These are phyloP conservation scores for Drosophila lini DNA, from an alignment of 1,140 invertebrate genomes.

Conservation along the genomic window DNA sequence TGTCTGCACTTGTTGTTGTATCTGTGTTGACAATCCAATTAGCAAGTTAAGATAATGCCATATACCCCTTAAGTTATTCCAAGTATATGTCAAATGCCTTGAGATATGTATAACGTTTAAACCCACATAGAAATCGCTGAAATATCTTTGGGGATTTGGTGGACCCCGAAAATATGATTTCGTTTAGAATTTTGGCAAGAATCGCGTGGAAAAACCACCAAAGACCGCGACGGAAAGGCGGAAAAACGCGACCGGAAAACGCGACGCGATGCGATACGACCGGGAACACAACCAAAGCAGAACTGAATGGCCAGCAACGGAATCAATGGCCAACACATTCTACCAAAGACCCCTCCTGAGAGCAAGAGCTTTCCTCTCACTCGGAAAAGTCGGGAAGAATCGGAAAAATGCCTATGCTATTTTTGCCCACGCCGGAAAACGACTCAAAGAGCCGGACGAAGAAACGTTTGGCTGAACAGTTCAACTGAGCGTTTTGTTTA, in stretches of 20 bases:
- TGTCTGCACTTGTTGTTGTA: slow-evolving; percentile 33
- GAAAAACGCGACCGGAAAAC: slow-evolving; percentile 39
- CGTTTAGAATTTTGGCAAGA: slow-evolving; percentile 17
- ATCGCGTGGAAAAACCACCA: slow-evolving; percentile 22
- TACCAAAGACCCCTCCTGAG: slow-evolving; percentile 24
- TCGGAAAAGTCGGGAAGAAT: slow-evolving; percentile 52
- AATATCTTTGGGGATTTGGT: slow-evolving; percentile 21
- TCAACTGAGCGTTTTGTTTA: slow-evolving; percentile 32
- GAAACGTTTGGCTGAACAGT: slow-evolving; percentile 18
- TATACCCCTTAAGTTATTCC: slow-evolving; percentile 22
- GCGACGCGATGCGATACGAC: slow-evolving; percentile 52
- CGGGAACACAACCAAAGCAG: slow-evolving; percentile 73
- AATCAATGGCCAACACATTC: slow-evolving; percentile 43
- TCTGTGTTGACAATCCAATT: slow-evolving; percentile 78
- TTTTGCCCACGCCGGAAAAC: slow-evolving; percentile 51
- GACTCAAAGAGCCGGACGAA: slow-evolving; percentile 51
- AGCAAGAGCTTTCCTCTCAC: slow-evolving; percentile 49
- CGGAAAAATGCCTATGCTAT: slow-evolving; percentile 51
- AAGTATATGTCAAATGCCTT: slow-evolving; percentile 1
- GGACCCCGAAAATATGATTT: slow-evolving; percentile 6
- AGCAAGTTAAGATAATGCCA: slow-evolving; percentile 42
- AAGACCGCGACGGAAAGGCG: slow-evolving; percentile 33
- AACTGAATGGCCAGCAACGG: slow-evolving; percentile 59
- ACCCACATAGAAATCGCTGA: slow-evolving; percentile 10
- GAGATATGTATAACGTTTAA: slow-evolving; percentile 9